Evolutionary conservation across 2,888 invertebrate species (phyloP).

Genomic region (Scotopteryx bipunctaria): DNA sequence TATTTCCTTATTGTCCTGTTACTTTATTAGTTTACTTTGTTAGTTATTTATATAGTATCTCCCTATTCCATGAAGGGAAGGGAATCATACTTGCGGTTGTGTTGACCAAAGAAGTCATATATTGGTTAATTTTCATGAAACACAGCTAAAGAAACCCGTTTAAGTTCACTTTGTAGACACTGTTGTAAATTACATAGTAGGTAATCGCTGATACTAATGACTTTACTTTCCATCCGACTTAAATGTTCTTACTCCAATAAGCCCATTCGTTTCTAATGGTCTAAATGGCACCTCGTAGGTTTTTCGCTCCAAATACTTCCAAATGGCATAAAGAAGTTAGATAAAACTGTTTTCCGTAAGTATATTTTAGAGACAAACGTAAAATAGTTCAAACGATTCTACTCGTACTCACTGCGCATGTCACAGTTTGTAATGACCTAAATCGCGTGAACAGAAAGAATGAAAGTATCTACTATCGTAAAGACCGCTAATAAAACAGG

Average conservation of each 20-base stretch:
- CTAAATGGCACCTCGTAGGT: slow-evolving; percentile 6
- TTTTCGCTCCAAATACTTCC: slow-evolving; percentile 21
- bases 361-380: neutral
- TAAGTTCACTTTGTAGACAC: neutral
- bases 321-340: slow-evolving; percentile 3
- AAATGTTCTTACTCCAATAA: slow-evolving; percentile 18
- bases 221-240: slow-evolving; percentile 14
- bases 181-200: slow-evolving; percentile 15
- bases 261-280: slow-evolving; percentile 16
- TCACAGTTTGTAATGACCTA: slow-evolving; percentile 18
- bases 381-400: neutral
- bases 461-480: slow-evolving; percentile 6
- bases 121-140: neutral
- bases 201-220: slow-evolving; percentile 8
- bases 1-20: neutral
- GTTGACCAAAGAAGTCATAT: neutral
- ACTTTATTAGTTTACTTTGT: neutral
- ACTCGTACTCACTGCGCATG: slow-evolving; percentile 12
- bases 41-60: neutral
- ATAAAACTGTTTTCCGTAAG: neutral
- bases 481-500: slow-evolving; percentile 16
- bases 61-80: too few relatives aligned
- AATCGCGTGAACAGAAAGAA: slow-evolving; percentile 15
- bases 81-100: neutral
- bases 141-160: neutral